Base-by-base conservation (phyloP, 2,113 vertebrate genomes). In the Prochilodus magdalenae region DNA sequence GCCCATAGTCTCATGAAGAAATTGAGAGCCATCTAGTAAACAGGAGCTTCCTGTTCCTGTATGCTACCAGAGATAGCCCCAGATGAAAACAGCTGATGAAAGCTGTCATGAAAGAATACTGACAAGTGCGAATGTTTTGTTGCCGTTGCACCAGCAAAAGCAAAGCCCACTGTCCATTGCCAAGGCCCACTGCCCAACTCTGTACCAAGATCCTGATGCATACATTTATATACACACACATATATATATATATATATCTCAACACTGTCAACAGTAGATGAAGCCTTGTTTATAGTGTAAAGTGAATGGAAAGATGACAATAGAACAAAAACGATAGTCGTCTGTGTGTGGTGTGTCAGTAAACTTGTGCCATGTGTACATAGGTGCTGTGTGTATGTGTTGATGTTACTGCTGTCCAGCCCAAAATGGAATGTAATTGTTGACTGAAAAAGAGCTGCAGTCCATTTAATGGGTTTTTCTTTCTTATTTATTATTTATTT, bases 131-230 rank as follows among this genome's bases (percentile, higher is more conserved):
- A 83, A 66, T 76, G 82, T 79, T 40, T 79, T 69, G 60, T 86
- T 77, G 84, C 85, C 87, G 88, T 84, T 83, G 82, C 90, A 93
- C 91, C 92, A 93, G 90, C 91, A 90, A 88, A 84, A 86, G 77
- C 85, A 88, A 81, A 85, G 62, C 83, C 82, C 82, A 75, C 59
- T 85, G 66, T 67, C 69, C 83, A 67, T 70, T 80, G 71, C 67
- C 80, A 73, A 84, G 81, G 67, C 74, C 82, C 74, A n/a, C 63
- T 75, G 81, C 78, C 36, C 22, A 33, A 63, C 73, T 59, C 22
- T 77, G 57, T 69, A 80, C 72, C 69, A 51, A 0, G 33, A 83
- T 85, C 87, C 70, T 83, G 73, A 71, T 81, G 47, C 82, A 59
- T 84, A 78, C 80, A 36, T 36, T 4, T 36, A 36, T 36, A 36